Evolutionary conservation across 2,888 invertebrate genomes (phyloP).

Genomic region (Drosophila fungiperda): DNA sequence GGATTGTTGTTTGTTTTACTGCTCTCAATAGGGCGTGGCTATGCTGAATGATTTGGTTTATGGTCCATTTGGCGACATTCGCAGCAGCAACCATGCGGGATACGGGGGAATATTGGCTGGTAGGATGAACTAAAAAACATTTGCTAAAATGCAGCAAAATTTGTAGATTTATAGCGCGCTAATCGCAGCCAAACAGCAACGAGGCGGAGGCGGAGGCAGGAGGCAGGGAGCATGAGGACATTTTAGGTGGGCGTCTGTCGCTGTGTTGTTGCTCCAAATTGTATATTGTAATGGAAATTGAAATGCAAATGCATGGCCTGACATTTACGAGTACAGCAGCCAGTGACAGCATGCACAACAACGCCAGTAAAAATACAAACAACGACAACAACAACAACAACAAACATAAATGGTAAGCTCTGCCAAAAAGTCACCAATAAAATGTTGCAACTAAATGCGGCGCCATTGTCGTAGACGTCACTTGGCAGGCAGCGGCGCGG

Average conservation of each 20-base stretch:
- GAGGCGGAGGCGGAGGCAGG: slow-evolving; percentile 9
- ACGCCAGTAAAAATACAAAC: slow-evolving; percentile 12
- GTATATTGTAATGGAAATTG: slow-evolving; percentile 80
- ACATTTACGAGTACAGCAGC: slow-evolving; percentile 74
- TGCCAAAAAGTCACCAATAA: slow-evolving; percentile 80
- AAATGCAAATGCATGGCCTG: slow-evolving; percentile 77
- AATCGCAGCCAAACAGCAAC: slow-evolving; percentile 78
- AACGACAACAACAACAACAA: slow-evolving; percentile 31
- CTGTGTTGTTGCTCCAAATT: slow-evolving; percentile 53
- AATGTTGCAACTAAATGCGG: slow-evolving; percentile 81
- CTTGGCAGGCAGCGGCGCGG: slow-evolving; percentile 47
- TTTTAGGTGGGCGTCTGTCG: slow-evolving; percentile 53
- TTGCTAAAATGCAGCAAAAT: slow-evolving; percentile 77
- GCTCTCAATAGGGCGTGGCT: slow-evolving; percentile 66
- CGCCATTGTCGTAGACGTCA: slow-evolving; percentile 64
- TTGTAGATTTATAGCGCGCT: slow-evolving; percentile 79
- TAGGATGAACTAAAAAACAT: slow-evolving; percentile 61
- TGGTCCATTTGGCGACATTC: slow-evolving; percentile 70
- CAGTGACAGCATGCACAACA: slow-evolving; percentile 57
- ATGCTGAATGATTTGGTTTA: slow-evolving; percentile 75
- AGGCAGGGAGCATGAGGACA: slow-evolving; percentile 7
- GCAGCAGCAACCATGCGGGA: slow-evolving; percentile 16
- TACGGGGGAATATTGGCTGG: slow-evolving; percentile 61
- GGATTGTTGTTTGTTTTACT: slow-evolving; percentile 54
- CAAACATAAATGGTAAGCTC: slow-evolving; percentile 39